Conservation (phyloP, 2,797 vertebrate species). For the Sebastes vulpes region DNA sequence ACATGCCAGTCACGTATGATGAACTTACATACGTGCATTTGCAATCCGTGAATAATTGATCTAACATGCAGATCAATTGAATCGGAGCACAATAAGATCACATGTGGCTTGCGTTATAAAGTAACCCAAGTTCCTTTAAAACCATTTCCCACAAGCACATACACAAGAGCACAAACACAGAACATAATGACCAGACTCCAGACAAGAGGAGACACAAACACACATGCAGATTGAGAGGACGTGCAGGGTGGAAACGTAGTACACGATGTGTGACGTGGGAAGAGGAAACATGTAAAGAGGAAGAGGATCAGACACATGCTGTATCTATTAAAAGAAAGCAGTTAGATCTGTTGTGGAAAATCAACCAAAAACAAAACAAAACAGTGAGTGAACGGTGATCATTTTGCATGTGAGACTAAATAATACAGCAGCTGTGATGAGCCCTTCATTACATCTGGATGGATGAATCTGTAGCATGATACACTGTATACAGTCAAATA, state of each 20-base stretch:
- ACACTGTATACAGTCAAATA: slow-evolving; percentile 58
- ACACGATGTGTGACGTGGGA: slow-evolving; percentile 30
- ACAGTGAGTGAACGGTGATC: slow-evolving; percentile 9
- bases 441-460: slow-evolving; percentile 85
- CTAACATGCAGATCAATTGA: slow-evolving; percentile 74
- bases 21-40: slow-evolving; percentile 52
- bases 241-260: slow-evolving; percentile 45
- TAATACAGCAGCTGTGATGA: slow-evolving; percentile 37
- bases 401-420: slow-evolving; percentile 26
- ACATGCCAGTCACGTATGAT: slow-evolving; percentile 51
- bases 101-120: slow-evolving; percentile 53
- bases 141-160: slow-evolving; percentile 58
- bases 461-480: slow-evolving; percentile 48
- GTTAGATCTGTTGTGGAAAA: slow-evolving; percentile 53
- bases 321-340: slow-evolving; percentile 62
- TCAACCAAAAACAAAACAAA: background rate
- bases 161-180: slow-evolving; percentile 62
- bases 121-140: slow-evolving; percentile 19
- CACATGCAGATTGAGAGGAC: slow-evolving; percentile 49
- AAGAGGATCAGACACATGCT: slow-evolving; percentile 58
- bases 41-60: slow-evolving; percentile 73
- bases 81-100: slow-evolving; percentile 35
- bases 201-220: slow-evolving; percentile 47
- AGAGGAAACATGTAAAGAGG: slow-evolving; percentile 35
- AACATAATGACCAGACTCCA: slow-evolving; percentile 42